Base-by-base conservation (phyloP, 2,113 vertebrate species). In the Dipodomys ordii region DNA sequence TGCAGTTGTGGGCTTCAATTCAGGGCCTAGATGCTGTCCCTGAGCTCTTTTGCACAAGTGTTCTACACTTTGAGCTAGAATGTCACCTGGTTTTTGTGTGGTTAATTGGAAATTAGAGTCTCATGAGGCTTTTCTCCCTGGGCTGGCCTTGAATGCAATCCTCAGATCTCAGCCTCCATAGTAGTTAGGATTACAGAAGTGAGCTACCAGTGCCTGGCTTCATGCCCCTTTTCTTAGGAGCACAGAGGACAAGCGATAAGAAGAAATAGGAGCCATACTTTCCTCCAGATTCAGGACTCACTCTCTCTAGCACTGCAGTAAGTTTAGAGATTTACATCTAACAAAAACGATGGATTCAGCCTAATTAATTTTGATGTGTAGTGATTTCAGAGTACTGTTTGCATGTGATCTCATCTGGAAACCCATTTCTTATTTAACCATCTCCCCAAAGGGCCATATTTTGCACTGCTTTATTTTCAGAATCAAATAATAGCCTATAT, bases 321-420 rank as follows among this genome's bases (percentile, higher is more conserved):
- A 53, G 93, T 88, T 91, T 89, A 95, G 62, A 93, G 46, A 93
- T 88, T 97, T 93, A 91, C 25, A 94, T 73, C 88, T 88, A 91
- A 80, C 81, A 95, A 91, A 39, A 94, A 92, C 72, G 74, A 95
- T 87, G 95, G 60, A 95, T 92, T 97, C 96, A 92, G 65, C 94
- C 65, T 93, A 95, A 96, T 97, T 96, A 97, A 96, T 97, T 98
- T 73, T 90, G 62, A 97, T 94, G 77, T 79, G 97, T 96, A 89
- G 91, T 3, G 69, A 96, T 93, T 97, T 94, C 79, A 96, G 78
- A 95, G 86, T 79, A 57, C 72, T 87, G 64, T 92, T 97, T 93
- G 85, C 93, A 96, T 94, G 92, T 18, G 22, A 97, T 78, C 90
- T 97, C 93, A 97, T 92, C 92, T 94, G 94, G 85, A 98, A 98